Evolutionary conservation across 2,113 vertebrate species (phyloP).

Genomic region (Orthochromis indermauri): DNA sequence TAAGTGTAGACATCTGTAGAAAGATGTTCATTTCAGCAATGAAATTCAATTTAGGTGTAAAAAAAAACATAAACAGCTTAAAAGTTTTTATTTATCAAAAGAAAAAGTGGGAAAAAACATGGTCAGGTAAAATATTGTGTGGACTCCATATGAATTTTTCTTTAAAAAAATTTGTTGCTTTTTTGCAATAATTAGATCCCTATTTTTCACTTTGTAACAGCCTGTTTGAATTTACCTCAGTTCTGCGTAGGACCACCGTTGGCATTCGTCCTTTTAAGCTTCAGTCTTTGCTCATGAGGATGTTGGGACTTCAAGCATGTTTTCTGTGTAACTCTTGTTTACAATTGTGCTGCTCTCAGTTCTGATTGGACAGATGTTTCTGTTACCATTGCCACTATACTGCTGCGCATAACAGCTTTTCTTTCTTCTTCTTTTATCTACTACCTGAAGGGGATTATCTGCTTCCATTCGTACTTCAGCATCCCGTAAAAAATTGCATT

Average conservation of each 20-base stretch:
- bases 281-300: background rate
- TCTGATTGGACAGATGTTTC: background rate
- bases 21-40: background rate
- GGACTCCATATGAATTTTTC: background rate
- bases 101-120: background rate
- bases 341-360: background rate
- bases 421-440: background rate
- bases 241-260: background rate
- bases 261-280: background rate
- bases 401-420: background rate
- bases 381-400: background rate
- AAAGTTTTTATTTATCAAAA: background rate
- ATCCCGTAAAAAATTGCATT: background rate
- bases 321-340: background rate
- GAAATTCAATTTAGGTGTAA: background rate
- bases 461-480: background rate
- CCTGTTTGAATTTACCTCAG: background rate
- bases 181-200: background rate
- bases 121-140: background rate
- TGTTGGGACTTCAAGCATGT: background rate
- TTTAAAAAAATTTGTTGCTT: background rate
- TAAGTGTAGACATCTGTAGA: background rate
- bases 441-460: background rate
- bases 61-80: background rate
- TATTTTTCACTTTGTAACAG: background rate